Base-by-base conservation (phyloP, 2,888 invertebrate genomes). In the Pristionchus japonicus region DNA sequence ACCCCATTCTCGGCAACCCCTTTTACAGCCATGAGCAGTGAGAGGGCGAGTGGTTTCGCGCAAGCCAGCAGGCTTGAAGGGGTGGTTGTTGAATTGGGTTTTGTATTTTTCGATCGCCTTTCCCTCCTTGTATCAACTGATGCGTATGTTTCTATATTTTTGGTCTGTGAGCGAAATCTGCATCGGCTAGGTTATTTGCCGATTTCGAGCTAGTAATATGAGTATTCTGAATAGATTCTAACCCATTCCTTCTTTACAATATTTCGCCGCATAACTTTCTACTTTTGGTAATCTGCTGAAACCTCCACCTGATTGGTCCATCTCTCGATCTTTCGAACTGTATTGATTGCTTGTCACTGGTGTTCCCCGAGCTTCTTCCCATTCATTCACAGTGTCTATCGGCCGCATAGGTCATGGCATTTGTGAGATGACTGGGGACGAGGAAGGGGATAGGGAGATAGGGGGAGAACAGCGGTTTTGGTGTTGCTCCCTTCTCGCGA, bases 1-100 rank as follows among this genome's bases (percentile, higher is more conserved):
- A 40, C 74, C 40, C 74, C 40, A 74, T 74, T 74, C 74, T 74
- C 64, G 31, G 64, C 64, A 67, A 57, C 57, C 57, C 64, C 64
- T 67, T 67, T 67, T 67, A 67, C 64, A 67, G 17, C 64, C 64
- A 34, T 13, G 17, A 15, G 43, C 43, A 17, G 49, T 23, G 52
- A 52, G 52, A 20, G 52, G 23, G 57, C 23, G 23, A 57, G 57
- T 67, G 17, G 64, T 67, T 67, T 67, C 64, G 64, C 64, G 64
- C 64, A 57, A 57, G 57, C 57, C 57, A 57, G 57, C 57, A n/a
- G 57, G 57, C 57, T 23, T 57, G 23, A 9, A n/a, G 4, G 3
- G 6, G 57, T n/a, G 23, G 57, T 0, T 43, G 57, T 57, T n/a
- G 23, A n/a, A 57, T 57, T 20, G 57, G 23, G 57, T n/a, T 2